These are phyloP conservation scores for Murina feae DNA, from an alignment of 2,113 vertebrate genomes.

Conservation along the genomic window DNA sequence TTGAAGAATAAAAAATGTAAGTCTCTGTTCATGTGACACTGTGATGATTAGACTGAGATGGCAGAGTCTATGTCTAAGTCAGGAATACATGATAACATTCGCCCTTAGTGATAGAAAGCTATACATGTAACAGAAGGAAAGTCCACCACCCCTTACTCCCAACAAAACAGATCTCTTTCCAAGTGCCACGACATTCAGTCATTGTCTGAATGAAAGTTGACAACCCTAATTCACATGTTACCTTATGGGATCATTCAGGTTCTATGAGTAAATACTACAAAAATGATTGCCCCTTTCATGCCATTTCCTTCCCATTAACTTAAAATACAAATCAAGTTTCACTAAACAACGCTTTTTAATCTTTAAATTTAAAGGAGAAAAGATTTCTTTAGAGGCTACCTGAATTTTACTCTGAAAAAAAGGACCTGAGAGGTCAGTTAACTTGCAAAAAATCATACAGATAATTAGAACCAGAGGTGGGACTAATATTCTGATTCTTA, in stretches of 20 bases:
- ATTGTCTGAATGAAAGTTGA: neutral
- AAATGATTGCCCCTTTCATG: neutral
- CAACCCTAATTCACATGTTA: neutral
- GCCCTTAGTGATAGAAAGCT: neutral
- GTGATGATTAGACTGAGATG: neutral
- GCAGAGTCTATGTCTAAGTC: neutral
- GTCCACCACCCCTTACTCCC: neutral
- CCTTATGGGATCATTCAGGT: neutral
- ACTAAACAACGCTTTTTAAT: neutral
- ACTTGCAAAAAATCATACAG: neutral
- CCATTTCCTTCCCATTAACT: neutral
- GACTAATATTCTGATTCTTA: neutral
- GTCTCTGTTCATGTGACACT: neutral
- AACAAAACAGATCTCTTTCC: neutral
- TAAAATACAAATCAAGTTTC: neutral
- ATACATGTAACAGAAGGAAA: neutral
- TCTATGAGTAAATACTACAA: neutral
- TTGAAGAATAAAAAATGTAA: neutral
- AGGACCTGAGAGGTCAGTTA: neutral
- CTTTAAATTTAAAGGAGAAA: neutral
- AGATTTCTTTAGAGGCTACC: neutral
- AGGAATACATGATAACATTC: neutral
- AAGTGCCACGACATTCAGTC: neutral
- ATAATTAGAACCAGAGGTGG: neutral
- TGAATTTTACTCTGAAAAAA: neutral